Base-by-base conservation (phyloP, 2,888 invertebrate species). In the Norana najaformis region DNA sequence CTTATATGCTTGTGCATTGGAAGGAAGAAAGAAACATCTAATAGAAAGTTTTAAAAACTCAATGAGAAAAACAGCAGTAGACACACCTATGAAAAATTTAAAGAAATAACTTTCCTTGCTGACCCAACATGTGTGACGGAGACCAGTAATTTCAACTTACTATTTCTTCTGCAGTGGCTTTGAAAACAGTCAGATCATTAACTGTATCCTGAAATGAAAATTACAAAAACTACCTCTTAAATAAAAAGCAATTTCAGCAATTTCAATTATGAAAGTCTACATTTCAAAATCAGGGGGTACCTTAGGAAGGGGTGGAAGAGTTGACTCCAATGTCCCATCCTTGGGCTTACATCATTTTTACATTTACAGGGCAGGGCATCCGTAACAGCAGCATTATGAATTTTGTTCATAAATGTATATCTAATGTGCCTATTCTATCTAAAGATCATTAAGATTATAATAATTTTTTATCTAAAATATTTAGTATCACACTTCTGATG, bases 131-230 rank as follows among this genome's bases (percentile, higher is more conserved):
- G 36, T 18, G 6, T 35, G 20, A 83, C 16, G n/a, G 14, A 20
- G 35, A 18, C 83, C 20, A 83, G 6, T 83, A 34, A 83, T 18
- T 83, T 85, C 37, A 35, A 85, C 85, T 36, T 36, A 85, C 85
- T 37, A 85, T 6, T 36, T 85, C 85, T 37, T 85, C 85, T 36
- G 85, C 35, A 85, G 85, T 85, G 37, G 85, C 85, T n/a, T 85
- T 85, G 85, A 13, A 36, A 85, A 85, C 85, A 36, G 35, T 85
- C 36, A 85, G 85, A 85, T 85, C 85, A 85, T 85, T 85, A 85
- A 85, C 85, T 85, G 85, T 85, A 18, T 37, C 37, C 85, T 85
- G 16, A 35, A 85, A 37, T 37, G 11, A 35, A 85, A 53, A 53
- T 18, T 37, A 13, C 11, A 85, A 37, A 35, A 85, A 36, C 20